These are phyloP conservation scores for Harpalus rufipes DNA, from an alignment of 2,888 invertebrate species.

Conservation along the genomic window DNA sequence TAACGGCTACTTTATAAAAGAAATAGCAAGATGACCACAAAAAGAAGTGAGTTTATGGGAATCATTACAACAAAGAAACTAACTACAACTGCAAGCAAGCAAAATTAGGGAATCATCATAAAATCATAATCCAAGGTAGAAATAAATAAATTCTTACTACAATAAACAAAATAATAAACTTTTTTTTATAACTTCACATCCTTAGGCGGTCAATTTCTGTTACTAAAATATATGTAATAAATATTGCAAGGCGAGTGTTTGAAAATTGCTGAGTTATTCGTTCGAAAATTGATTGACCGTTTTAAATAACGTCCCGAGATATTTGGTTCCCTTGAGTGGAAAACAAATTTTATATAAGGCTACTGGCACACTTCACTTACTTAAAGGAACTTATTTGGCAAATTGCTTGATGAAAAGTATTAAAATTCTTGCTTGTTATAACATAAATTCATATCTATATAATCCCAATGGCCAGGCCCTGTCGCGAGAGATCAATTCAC, in stretches of 20 bases:
- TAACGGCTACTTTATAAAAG: too few species aligned
- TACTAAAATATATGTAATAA: background rate
- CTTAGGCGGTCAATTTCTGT: background rate
- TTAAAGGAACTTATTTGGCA: conserved; percentile 7
- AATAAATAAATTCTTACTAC: too few species aligned
- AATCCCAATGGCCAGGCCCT: conserved; percentile 14
- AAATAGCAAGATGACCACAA: too few species aligned
- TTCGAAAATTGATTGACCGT: conserved; percentile 16
- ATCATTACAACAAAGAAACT: too few species aligned
- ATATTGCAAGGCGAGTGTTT: background rate
- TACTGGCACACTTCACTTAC: conserved; percentile 27
- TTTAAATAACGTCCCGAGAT: conserved; percentile 13
- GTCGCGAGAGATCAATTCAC: conserved; percentile 25
- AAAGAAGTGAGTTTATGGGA: too few species aligned
- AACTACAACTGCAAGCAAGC: too few species aligned
- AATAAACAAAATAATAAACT: too few species aligned
- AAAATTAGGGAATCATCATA: too few species aligned
- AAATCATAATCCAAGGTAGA: too few species aligned
- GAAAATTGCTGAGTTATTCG: background rate
- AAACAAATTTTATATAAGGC: conserved; percentile 9
- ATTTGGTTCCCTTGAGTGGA: conserved; percentile 20
- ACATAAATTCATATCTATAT: conserved; percentile 46
- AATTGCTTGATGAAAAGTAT: conserved; percentile 43
- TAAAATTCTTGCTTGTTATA: conserved; percentile 11
- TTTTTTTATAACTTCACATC: background rate